These are phyloP conservation scores for Callocephalon fimbriatum DNA, from an alignment of 2,113 vertebrate species.

Conservation along the genomic window DNA sequence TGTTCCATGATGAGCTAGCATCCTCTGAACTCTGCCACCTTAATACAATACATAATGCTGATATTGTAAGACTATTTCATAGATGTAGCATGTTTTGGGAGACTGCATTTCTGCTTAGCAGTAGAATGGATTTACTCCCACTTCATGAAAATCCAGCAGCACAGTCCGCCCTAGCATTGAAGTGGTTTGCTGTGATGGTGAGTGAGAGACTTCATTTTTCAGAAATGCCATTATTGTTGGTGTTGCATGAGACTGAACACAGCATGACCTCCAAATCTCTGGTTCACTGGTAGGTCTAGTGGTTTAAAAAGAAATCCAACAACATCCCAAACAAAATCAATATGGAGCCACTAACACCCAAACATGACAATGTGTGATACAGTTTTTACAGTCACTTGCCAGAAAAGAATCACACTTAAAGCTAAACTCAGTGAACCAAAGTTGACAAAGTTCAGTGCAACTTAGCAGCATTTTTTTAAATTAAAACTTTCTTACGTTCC, in stretches of 20 bases:
- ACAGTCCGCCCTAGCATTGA: background rate
- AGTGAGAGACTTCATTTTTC: background rate
- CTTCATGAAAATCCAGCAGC: background rate
- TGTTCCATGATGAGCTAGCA: background rate
- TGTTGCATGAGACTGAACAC: background rate
- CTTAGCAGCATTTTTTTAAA: background rate
- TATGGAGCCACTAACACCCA: background rate
- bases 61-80: background rate
- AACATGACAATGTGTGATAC: background rate
- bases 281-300: background rate
- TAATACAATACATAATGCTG: background rate
- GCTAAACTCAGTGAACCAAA: background rate
- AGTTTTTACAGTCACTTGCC: background rate
- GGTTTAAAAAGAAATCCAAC: background rate
- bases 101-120: background rate
- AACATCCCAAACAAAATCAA: background rate
- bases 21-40: background rate
- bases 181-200: background rate
- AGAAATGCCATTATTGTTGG: background rate
- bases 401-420: constrained; percentile 1
- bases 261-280: background rate
- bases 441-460: background rate
- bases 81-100: background rate
- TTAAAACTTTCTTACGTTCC: background rate
- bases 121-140: background rate